A percentile compares a stretch with the other conserved stretches of the same genome.
These are phyloP conservation scores for Ctenomys sociabilis DNA, from an alignment of 2,113 vertebrate species.

Conservation along the genomic window DNA sequence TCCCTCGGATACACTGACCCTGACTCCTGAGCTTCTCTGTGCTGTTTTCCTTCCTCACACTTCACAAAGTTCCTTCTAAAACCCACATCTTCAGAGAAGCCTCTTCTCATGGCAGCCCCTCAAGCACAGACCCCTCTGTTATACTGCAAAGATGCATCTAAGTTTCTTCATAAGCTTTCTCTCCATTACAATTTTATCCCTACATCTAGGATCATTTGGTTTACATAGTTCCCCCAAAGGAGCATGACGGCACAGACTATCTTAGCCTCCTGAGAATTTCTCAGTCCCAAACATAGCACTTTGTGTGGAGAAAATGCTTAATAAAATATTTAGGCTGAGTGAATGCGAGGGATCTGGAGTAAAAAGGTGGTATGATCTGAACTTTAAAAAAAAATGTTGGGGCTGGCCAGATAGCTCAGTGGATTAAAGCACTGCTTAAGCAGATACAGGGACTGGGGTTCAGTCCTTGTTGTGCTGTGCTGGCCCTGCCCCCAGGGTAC, in stretches of 20 bases:
- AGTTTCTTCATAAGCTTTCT: not conserved
- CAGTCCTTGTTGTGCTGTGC: too few relatives aligned
- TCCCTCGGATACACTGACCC: not conserved
- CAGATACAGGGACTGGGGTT: too few relatives aligned
- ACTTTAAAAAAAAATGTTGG: too few relatives aligned
- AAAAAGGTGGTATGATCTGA: not conserved
- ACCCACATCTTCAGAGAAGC: not conserved
- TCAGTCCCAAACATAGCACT: not conserved
- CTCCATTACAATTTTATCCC: not conserved
- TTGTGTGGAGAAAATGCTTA: not conserved
- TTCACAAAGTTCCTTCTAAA: not conserved
- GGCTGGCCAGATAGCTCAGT: too few relatives aligned
- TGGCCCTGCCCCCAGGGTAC: too few relatives aligned
- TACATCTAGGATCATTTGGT: not conserved
- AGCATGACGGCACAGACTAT: not conserved
- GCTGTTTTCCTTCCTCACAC: not conserved
- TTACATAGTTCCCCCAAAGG: not conserved
- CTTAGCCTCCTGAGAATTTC: not conserved
- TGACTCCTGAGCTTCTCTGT: rapidly evolving
- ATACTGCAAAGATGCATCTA: not conserved
- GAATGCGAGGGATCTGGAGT: not conserved
- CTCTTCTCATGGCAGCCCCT: not conserved
- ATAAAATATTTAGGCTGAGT: not conserved
- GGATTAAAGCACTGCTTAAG: too few relatives aligned
- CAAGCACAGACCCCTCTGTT: not conserved